Base-by-base conservation (phyloP, 1,140 invertebrate species). In the Eciton burchellii region DNA sequence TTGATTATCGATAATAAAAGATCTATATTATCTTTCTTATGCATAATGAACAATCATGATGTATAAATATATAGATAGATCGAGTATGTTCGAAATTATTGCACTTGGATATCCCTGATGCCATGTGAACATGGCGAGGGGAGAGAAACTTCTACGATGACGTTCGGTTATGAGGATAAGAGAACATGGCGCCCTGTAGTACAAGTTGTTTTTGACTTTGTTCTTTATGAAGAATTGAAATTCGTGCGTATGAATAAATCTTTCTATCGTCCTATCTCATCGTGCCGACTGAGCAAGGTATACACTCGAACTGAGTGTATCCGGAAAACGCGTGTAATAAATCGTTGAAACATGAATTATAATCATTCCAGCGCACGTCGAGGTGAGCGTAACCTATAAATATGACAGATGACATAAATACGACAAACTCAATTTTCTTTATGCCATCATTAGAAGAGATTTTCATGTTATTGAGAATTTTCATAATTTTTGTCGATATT, bases 281-380 rank as follows among this genome's bases (percentile, higher is more conserved):
- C 9, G 21, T 49, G 43, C 62, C 62, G 43, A 5, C 24, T 66
- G 35, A 49, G 3, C 57, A 3, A 59, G 5, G n/a, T n/a, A n/a
- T n/a, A n/a, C n/a, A n/a, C n/a, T n/a, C n/a, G n/a, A n/a, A n/a
- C n/a, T n/a, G n/a, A 4, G 12, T 49, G 24, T 49, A 21, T 0
- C 16, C 3, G 41, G 1, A 59, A 49, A 35, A 35, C 35, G 35
- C 19, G 19, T 52, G 9, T 41, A 47, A 63, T 60, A 54, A 66
- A 62, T 52, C 11, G 1, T 16, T 45, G 35, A 76, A 92, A 72
- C 62, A 94, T 94, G 93, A 93, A 93, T 91, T 94, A 93, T 66
- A 94, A 92, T 90, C 90, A 93, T 19, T 90, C 92, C 14, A 89
- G 88, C 81, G 88, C 91, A 6, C 89, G 92, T 5, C 91, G 93